Conservation (phyloP, 2,888 invertebrate species). For the Auanema freiburgensis region DNA sequence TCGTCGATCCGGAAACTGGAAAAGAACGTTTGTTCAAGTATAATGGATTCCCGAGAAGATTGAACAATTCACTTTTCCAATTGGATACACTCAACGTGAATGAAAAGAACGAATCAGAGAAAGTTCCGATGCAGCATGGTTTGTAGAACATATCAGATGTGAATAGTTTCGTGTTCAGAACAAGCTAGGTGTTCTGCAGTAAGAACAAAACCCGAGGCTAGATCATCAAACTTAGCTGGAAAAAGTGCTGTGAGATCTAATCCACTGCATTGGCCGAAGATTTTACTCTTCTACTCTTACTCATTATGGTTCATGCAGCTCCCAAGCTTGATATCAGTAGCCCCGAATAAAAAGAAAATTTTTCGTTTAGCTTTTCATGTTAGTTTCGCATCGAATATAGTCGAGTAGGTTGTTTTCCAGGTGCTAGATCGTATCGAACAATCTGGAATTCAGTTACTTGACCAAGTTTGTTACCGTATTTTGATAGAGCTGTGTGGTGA, state of each 20-base stretch:
- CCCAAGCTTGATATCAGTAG: constrained; percentile 76
- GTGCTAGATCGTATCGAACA: constrained; percentile 84
- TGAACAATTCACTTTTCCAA: constrained; percentile 54
- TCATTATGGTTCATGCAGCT: constrained; percentile 92
- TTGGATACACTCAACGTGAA: constrained; percentile 45
- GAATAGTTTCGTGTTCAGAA: constrained; percentile 22
- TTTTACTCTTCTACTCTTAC: constrained; percentile 68
- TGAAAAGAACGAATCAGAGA: constrained; percentile 27
- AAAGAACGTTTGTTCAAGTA: constrained; percentile 44
- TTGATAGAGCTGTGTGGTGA: constrained; percentile 95
- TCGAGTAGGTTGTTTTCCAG: constrained; percentile 37
- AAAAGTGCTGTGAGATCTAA: constrained; percentile 43
- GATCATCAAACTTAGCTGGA: constrained; percentile 51
- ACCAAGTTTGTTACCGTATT: constrained; percentile 84
- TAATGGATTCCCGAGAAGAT: constrained; percentile 51
- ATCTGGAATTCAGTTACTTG: constrained; percentile 66
- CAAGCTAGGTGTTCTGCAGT: constrained; percentile 45
- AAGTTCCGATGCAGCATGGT: constrained; percentile 42
- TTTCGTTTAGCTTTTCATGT: constrained; percentile 68
- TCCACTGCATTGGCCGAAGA: constrained; percentile 58
- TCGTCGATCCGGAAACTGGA: constrained; percentile 37
- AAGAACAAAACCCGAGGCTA: constrained; percentile 57
- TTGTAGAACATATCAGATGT: neutral
- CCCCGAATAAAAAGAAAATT: constrained; percentile 76
- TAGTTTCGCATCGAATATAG: constrained; percentile 11